Evolutionary conservation across 2,888 invertebrate species (phyloP).

Genomic region (Nemotelus pantherinus): DNA sequence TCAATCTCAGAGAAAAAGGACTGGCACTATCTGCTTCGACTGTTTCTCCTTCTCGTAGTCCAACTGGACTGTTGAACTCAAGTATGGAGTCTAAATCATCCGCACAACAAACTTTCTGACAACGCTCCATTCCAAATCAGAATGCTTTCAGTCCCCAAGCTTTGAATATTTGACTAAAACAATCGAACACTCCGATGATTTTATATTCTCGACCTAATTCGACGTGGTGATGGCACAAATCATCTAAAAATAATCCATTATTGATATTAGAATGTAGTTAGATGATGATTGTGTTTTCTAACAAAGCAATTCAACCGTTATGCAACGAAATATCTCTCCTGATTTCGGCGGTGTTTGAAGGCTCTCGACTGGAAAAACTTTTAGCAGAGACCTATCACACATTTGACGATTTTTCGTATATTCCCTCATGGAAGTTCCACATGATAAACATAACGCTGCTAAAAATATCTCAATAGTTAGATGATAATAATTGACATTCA

Average conservation of each 20-base stretch:
- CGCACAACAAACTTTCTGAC: constrained; percentile 3
- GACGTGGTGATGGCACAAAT: constrained; percentile 53
- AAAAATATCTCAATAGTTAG: not conserved
- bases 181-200: constrained; percentile 58
- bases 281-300: too few relatives aligned
- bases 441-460: constrained; percentile 59
- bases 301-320: constrained; percentile 5
- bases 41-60: not conserved
- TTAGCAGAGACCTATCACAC: constrained; percentile 56
- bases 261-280: too few relatives aligned
- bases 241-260: constrained; percentile 50
- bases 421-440: constrained; percentile 59
- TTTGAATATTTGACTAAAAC: constrained; percentile 41
- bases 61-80: constrained; percentile 46
- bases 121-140: constrained; percentile 27
- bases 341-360: constrained; percentile 55
- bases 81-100: constrained; percentile 55
- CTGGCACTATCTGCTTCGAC: too few relatives aligned
- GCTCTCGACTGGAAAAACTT: constrained; percentile 56
- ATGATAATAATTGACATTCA: not conserved
- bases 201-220: constrained; percentile 59
- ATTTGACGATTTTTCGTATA: constrained; percentile 58
- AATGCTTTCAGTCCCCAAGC: constrained; percentile 40
- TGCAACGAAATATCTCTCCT: constrained; percentile 13
- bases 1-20: too few relatives aligned